A percentile compares a stretch with the other conserved stretches of the same genome.
These are phyloP conservation scores for Schizopygopsis malacanthus DNA, from an alignment of 2,797 vertebrate genomes.

Conservation along the genomic window DNA sequence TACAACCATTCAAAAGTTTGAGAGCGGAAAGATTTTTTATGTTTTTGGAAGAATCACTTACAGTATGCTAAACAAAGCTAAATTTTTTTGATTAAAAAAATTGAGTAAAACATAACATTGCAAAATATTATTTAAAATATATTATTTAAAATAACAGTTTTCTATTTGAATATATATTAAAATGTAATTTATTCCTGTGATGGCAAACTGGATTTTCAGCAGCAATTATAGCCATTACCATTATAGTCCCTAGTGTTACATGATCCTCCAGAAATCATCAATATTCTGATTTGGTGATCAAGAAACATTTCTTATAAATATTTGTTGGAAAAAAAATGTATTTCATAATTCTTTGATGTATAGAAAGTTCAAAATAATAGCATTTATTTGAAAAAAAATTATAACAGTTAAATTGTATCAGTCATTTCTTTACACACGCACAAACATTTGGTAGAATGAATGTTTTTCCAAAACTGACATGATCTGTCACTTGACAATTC, in stretches of 20 bases:
- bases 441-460: no score
- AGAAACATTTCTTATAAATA: not conserved
- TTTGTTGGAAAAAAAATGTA: no score
- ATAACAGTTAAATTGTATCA: no score
- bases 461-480: no score
- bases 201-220: not conserved
- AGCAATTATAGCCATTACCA: not conserved
- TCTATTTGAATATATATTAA: not conserved
- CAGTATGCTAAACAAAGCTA: not conserved
- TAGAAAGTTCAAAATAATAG: no score
- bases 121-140: not conserved
- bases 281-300: not conserved
- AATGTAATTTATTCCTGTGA: not conserved
- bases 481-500: no score
- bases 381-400: no score
- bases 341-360: no score
- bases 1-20: not conserved
- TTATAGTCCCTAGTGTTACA: not conserved
- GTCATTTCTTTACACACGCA: no score
- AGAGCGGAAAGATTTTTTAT: not conserved
- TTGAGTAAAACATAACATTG: not conserved
- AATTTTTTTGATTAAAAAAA: not conserved
- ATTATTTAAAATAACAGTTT: not conserved
- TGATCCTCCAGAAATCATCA: not conserved
- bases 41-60: not conserved